phyloP scores from a whole-genome alignment of 2,113 vertebrate genomes.

The Callithrix jacchus region DNA sequence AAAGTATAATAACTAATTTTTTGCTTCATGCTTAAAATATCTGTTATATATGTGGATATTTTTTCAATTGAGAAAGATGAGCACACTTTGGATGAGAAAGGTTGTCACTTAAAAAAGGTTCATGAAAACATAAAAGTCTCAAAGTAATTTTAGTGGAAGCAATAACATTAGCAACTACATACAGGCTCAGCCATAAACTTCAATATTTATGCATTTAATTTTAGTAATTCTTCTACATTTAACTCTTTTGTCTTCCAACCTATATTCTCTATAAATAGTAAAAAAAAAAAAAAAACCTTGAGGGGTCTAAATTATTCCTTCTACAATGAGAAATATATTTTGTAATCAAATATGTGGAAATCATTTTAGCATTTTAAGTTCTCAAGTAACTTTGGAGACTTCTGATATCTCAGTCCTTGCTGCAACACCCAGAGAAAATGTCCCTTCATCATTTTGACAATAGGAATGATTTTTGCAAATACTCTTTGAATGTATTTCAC shows the following conservation, averaged over 20 bases:
- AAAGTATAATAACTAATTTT: background rate
- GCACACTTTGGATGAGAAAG: background rate
- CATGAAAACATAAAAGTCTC: background rate
- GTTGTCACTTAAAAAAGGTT: background rate
- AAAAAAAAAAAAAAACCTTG: background rate
- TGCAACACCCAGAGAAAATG: background rate
- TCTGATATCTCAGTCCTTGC: background rate
- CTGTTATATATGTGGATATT: background rate
- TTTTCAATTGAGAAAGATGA: background rate
- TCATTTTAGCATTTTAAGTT: background rate
- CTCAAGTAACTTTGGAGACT: background rate
- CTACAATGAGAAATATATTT: background rate
- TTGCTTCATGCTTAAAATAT: background rate
- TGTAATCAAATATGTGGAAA: background rate
- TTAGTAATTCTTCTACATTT: background rate
- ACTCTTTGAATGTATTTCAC: conserved; percentile 55
- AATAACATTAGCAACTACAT: background rate
- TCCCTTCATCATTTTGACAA: conserved; percentile 43
- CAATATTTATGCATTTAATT: background rate
- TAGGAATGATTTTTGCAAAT: conserved; percentile 28
- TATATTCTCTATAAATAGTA: background rate
- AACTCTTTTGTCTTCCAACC: background rate
- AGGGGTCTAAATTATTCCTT: background rate
- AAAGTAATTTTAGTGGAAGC: background rate
- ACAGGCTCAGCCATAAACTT: background rate